Base-by-base conservation (phyloP, 2,888 invertebrate genomes). In the Pyrrhia umbra region DNA sequence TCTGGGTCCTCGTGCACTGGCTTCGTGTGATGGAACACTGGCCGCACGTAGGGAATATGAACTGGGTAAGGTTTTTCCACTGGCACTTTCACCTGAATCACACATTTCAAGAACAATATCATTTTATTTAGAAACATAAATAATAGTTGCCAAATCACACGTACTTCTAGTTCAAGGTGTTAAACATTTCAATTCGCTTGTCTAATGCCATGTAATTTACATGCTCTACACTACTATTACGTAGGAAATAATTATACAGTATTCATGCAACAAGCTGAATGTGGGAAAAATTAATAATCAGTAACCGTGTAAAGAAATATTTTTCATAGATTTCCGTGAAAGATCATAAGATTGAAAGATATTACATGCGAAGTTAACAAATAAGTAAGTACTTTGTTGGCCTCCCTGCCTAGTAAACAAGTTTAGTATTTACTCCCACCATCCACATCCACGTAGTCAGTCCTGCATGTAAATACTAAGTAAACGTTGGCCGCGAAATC, bases 51-150 rank as follows among this genome's bases (percentile, higher is more conserved):
- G 39, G 96, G 97, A 39, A 97, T 95, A 75, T 96, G 96, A 1
- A 97, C 96, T 23, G 97, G 97, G 83, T 96, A 96, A 4, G 97
- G 97, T 85, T 97, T 96, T 55, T 97, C 96, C 46, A 97, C 96
- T 77, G 97, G 96, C 3, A 97, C 96, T 85, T 96, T 95, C 62
- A 97, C 96, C 95, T 95, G 81, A 13, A 70, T 62, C 16, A 73
- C 43, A 69, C 20, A 54, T 56, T 46, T 47, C 13, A 66, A 46
- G 13, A 30, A 57, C 10, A 56, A 20, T 21, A 18, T 39, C 13
- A 58, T 58, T 43, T 37, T n/a, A 34, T 43, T 47, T 8, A 30
- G 3, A 20, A 6, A 55, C n/a, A 25, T 60, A 46, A 30, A 34
- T 9, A 55, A 30, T 46, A 9, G 3, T 18, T 15, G 10, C n/a